Percentiles rank a stretch among this genome's conserved stretches.
Evolutionary conservation across 2,888 invertebrate species (phyloP).

Genomic region (Gerris lacustris): DNA sequence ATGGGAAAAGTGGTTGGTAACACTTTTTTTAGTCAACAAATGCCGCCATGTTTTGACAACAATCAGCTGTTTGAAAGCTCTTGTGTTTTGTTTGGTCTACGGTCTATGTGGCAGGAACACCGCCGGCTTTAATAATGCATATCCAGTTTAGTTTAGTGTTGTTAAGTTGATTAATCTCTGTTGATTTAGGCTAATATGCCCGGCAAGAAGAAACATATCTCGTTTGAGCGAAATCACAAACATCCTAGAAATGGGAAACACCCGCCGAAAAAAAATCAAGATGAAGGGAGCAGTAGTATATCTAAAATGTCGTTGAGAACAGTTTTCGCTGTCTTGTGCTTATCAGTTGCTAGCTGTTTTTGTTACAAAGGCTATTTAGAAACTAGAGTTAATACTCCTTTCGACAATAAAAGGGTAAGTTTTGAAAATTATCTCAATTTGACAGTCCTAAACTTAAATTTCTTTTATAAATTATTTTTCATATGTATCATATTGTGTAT

Average conservation of each 20-base stretch:
- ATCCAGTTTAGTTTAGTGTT: too few species aligned
- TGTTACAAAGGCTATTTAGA: constrained; percentile 73
- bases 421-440: neutral
- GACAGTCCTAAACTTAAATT: too few species aligned
- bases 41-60: neutral
- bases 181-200: neutral
- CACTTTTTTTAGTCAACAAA: neutral
- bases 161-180: too few species aligned
- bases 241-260: constrained; percentile 19
- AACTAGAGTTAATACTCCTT: constrained; percentile 77
- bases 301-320: constrained; percentile 25
- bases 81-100: neutral
- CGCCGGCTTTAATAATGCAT: neutral
- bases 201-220: constrained; percentile 2
- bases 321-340: constrained; percentile 39
- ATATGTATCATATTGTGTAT: too few species aligned
- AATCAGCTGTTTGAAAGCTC: neutral
- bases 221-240: constrained; percentile 15
- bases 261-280: constrained; percentile 15
- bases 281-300: constrained; percentile 8
- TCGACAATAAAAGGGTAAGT: constrained; percentile 58
- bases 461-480: too few species aligned
- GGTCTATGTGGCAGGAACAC: neutral
- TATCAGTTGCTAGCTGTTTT: constrained; percentile 58
- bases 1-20: too few species aligned